These are phyloP conservation scores for Aramus guarauna DNA, from an alignment of 2,113 vertebrate genomes.

Conservation along the genomic window DNA sequence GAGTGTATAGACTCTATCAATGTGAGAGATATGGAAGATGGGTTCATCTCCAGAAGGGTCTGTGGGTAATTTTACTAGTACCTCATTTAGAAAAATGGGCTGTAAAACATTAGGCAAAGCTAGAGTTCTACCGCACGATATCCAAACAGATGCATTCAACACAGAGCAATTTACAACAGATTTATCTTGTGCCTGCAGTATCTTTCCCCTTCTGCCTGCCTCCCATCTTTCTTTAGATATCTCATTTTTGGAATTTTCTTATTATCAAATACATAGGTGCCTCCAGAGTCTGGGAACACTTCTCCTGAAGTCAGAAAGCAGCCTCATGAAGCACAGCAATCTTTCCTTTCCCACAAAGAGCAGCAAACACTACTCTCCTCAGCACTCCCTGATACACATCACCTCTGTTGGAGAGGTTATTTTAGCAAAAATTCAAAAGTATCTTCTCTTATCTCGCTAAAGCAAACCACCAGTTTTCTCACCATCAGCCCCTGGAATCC, in stretches of 20 bases:
- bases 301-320: neutral
- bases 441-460: neutral
- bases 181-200: neutral
- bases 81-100: conserved; percentile 98
- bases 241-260: neutral
- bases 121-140: neutral
- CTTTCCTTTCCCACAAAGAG: neutral
- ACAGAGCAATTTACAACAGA: neutral
- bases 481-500: neutral
- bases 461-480: neutral
- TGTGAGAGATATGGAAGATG: conserved; percentile 98
- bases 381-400: rapidly evolving
- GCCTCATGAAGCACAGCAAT: neutral
- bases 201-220: neutral
- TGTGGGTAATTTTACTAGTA: conserved; percentile 95
- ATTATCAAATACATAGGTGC: neutral
- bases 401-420: neutral
- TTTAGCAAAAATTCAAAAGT: neutral
- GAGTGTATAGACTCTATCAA: conserved; percentile 95
- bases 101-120: conserved; percentile 71
- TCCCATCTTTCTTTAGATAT: neutral
- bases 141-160: neutral
- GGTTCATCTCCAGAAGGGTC: conserved; percentile 98
- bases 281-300: neutral
- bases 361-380: neutral